A percentile compares a stretch with the other conserved stretches of the same genome.
phyloP scores from a whole-genome alignment of 2,113 vertebrate genomes.

The Oreotrochilus melanogaster region DNA sequence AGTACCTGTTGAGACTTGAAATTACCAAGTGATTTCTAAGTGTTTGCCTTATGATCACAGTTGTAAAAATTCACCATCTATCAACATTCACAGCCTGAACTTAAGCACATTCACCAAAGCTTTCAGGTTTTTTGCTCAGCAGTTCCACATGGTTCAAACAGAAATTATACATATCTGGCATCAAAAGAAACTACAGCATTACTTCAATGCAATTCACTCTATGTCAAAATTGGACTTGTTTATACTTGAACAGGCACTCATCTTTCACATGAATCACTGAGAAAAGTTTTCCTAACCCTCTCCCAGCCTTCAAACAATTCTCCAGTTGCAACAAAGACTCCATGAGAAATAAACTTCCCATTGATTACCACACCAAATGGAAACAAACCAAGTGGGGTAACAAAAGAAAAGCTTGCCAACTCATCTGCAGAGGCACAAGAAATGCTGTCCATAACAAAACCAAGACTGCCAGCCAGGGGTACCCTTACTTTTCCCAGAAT shows the following conservation, averaged over 20 bases:
- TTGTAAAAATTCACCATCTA: background rate
- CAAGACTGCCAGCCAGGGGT: background rate
- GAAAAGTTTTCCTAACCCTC: background rate
- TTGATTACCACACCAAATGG: background rate
- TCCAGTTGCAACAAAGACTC: background rate
- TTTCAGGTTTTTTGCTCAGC: background rate
- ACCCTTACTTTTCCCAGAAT: background rate
- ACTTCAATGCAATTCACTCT: background rate
- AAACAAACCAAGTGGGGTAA: background rate
- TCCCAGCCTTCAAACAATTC: background rate
- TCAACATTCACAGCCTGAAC: background rate
- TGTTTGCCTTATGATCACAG: background rate
- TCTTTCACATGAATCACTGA: background rate
- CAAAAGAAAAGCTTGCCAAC: background rate
- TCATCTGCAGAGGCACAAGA: background rate
- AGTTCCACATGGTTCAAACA: background rate
- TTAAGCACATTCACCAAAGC: background rate
- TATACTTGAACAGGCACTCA: background rate
- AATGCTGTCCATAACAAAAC: background rate
- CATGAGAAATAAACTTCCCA: background rate
- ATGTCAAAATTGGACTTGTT: background rate
- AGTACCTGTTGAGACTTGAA: constrained; percentile 36
- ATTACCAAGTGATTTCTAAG: background rate
- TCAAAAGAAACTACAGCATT: background rate
- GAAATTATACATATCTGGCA: background rate